phyloP scores from a whole-genome alignment of 2,888 invertebrate genomes.

The Pristionchus japonicus region DNA sequence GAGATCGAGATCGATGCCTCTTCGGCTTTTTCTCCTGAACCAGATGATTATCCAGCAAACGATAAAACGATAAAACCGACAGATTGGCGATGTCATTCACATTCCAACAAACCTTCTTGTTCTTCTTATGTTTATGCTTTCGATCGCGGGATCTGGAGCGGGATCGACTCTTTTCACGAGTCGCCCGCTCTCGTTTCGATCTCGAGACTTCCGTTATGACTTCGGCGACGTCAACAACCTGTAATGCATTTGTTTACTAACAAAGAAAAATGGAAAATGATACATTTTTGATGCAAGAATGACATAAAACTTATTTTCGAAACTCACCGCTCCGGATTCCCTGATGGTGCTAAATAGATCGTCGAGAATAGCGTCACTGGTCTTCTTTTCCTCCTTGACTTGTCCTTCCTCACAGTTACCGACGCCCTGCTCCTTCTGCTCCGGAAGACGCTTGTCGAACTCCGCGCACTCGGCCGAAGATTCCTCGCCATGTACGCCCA shows the following conservation, averaged over 20 bases:
- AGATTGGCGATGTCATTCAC: not conserved
- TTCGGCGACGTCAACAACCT: conserved; percentile 45
- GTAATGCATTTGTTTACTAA: not conserved
- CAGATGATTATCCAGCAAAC: not conserved
- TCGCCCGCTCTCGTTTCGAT: conserved; percentile 36
- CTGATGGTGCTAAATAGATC: conserved; percentile 12
- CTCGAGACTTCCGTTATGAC: conserved; percentile 32
- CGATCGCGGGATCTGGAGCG: conserved; percentile 37
- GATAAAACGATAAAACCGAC: no score
- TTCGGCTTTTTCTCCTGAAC: conserved; percentile 42
- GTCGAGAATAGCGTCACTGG: conserved; percentile 33
- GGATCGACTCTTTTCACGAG: conserved; percentile 34
- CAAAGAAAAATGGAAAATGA: not conserved
- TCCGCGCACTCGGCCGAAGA: not conserved
- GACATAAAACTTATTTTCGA: not conserved
- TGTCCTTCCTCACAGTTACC: not conserved
- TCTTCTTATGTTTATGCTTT: conserved; percentile 46
- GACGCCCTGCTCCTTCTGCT: not conserved
- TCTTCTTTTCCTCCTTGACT: conserved; percentile 43
- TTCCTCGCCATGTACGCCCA: conserved; percentile 40
- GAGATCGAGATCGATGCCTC: conserved; percentile 40
- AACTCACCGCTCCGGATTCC: conserved; percentile 29
- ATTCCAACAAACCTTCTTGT: conserved; percentile 18
- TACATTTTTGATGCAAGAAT: not conserved
- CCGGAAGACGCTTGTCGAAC: not conserved